Evolutionary conservation across 1,140 invertebrate species (phyloP).

Genomic region (Heliconius eleuchia): DNA sequence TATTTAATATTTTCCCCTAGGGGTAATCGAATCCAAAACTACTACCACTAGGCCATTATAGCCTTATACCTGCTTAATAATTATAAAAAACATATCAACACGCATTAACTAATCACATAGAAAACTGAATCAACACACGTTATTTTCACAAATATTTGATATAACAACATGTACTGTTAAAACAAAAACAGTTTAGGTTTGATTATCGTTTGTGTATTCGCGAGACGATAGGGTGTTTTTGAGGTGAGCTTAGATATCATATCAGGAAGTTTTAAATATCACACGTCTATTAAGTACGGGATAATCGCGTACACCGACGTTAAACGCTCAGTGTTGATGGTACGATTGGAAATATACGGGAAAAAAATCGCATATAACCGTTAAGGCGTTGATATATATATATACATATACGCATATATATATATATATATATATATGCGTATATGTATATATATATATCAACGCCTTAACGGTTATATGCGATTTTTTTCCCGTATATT

Average conservation of each 20-base stretch:
- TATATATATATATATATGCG: too few species aligned
- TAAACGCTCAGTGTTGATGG: conserved; percentile 16
- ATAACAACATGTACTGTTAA: too few species aligned
- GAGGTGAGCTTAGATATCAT: background rate
- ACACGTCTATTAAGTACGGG: conserved; percentile 21
- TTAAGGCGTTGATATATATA: background rate
- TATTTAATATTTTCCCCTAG: too few species aligned
- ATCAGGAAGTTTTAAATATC: conserved; percentile 33
- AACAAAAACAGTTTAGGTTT: background rate
- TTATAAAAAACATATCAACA: too few species aligned
- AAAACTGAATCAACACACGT: too few species aligned
- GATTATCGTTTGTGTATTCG: background rate
- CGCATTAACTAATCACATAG: too few species aligned
- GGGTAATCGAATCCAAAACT: too few species aligned
- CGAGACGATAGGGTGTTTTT: background rate
- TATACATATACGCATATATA: too few species aligned
- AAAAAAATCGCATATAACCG: background rate
- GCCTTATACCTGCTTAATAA: too few species aligned
- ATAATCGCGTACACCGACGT: conserved; percentile 31
- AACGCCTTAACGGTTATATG: background rate
- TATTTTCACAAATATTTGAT: too few species aligned
- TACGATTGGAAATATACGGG: conserved; percentile 27
- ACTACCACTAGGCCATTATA: too few species aligned
- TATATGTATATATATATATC: background rate
- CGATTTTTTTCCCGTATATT: conserved; percentile 22